phyloP scores from a whole-genome alignment of 2,797 vertebrate genomes.

The Labeo calbasu region DNA sequence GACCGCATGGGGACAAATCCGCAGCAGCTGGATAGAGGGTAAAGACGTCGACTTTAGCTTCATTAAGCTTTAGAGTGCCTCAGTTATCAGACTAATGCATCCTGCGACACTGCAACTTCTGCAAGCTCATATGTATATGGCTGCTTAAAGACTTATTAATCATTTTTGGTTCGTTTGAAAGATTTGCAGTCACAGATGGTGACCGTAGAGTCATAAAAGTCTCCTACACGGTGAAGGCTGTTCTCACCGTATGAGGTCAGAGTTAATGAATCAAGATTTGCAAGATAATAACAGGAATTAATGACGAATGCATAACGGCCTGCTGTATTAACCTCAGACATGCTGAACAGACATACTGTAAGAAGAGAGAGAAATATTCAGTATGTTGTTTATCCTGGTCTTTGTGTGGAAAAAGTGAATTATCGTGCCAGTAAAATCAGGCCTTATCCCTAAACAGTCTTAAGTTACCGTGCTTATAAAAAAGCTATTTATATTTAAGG shows the following conservation, averaged over 20 bases:
- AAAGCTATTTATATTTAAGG: background rate
- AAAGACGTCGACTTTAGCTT: constrained; percentile 61
- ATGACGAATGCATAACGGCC: background rate
- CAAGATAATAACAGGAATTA: constrained; percentile 15
- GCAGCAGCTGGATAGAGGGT: constrained; percentile 69
- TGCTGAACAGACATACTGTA: constrained; percentile 36
- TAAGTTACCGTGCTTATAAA: constrained; percentile 49
- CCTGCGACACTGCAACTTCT: constrained; percentile 35
- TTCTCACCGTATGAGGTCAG: background rate
- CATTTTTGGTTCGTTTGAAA: constrained; percentile 19
- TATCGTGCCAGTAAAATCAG: constrained; percentile 40
- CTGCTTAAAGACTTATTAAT: constrained; percentile 50
- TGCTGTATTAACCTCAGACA: background rate
- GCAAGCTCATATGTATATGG: constrained; percentile 58
- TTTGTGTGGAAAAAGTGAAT: constrained; percentile 54
- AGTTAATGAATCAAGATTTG: constrained; percentile 14
- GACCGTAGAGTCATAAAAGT: constrained; percentile 7
- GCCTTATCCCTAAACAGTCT: constrained; percentile 45
- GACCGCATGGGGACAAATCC: constrained; percentile 56
- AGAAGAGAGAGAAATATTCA: constrained; percentile 56
- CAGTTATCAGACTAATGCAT: constrained; percentile 16
- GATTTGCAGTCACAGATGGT: constrained; percentile 8
- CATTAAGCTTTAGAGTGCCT: constrained; percentile 25
- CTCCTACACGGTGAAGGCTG: background rate
- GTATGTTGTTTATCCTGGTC: constrained; percentile 62